phyloP scores from a whole-genome alignment of 2,113 vertebrate species.

The Pleuronectes platessa region DNA sequence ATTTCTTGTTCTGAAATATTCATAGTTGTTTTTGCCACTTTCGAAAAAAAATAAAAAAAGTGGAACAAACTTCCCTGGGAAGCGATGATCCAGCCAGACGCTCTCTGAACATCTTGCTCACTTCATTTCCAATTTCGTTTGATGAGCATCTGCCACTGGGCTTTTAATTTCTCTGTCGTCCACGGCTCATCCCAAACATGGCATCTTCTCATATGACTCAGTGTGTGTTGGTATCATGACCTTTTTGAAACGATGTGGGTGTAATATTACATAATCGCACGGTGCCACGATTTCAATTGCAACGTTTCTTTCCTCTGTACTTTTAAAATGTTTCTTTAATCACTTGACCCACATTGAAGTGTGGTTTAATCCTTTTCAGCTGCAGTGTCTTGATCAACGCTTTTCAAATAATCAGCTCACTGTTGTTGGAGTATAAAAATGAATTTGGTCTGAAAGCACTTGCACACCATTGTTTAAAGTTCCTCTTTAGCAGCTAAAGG shows the following conservation, averaged over 20 bases:
- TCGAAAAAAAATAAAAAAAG: slow-evolving; percentile 62
- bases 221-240: slow-evolving; percentile 10
- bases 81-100: slow-evolving; percentile 50
- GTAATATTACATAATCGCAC: slow-evolving; percentile 7
- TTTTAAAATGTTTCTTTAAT: slow-evolving; percentile 28
- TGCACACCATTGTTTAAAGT: slow-evolving; percentile 7
- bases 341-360: slow-evolving; percentile 38
- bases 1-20: slow-evolving; percentile 81
- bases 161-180: background rate
- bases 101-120: slow-evolving; percentile 57
- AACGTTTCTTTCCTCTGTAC: background rate
- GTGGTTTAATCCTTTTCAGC: slow-evolving; percentile 11
- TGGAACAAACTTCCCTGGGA: slow-evolving; percentile 73
- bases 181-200: slow-evolving; percentile 10
- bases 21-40: slow-evolving; percentile 78
- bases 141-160: slow-evolving; percentile 64
- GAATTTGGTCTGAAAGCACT: slow-evolving; percentile 20
- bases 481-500: slow-evolving; percentile 20
- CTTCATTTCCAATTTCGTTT: slow-evolving; percentile 67
- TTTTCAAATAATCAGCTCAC: slow-evolving; percentile 25
- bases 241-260: background rate
- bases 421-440: slow-evolving; percentile 7
- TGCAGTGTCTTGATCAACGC: slow-evolving; percentile 5
- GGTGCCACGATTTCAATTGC: background rate
- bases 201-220: background rate